Evolutionary conservation across 2,888 invertebrate species (phyloP).

Genomic region (Lamellibrachia columna): DNA sequence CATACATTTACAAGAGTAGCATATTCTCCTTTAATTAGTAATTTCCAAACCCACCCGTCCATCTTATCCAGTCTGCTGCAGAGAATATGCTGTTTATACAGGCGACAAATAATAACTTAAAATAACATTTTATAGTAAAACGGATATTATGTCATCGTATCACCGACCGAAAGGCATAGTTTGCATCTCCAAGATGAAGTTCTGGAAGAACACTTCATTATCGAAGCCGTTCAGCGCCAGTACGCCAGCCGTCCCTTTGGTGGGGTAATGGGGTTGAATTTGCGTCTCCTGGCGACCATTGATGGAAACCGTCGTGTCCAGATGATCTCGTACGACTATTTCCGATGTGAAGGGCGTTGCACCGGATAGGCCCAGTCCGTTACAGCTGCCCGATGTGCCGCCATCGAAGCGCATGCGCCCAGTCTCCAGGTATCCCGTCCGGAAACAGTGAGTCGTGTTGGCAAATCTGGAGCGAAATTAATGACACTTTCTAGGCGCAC

Average conservation of each 20-base stretch:
- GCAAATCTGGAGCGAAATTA: background rate
- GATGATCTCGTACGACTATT: background rate
- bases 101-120: too few species aligned
- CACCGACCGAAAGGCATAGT: background rate
- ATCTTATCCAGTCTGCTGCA: too few species aligned
- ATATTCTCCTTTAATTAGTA: background rate
- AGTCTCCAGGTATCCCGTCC: background rate
- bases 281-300: background rate
- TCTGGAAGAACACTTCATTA: background rate
- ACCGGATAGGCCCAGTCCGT: background rate
- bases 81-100: too few species aligned
- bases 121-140: too few species aligned
- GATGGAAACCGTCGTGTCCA: background rate
- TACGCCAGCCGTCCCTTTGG: background rate
- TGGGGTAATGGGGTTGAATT: background rate
- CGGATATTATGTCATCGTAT: background rate
- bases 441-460: background rate
- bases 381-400: background rate
- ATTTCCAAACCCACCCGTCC: too few species aligned
- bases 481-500: background rate
- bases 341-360: background rate
- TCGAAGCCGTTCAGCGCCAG: background rate
- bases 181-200: background rate
- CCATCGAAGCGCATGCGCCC: background rate
- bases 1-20: too few species aligned